Percentiles rank a stretch among this genome's conserved stretches.
Evolutionary conservation across 2,113 vertebrate species (phyloP).

Genomic region (Rhombomys opimus): DNA sequence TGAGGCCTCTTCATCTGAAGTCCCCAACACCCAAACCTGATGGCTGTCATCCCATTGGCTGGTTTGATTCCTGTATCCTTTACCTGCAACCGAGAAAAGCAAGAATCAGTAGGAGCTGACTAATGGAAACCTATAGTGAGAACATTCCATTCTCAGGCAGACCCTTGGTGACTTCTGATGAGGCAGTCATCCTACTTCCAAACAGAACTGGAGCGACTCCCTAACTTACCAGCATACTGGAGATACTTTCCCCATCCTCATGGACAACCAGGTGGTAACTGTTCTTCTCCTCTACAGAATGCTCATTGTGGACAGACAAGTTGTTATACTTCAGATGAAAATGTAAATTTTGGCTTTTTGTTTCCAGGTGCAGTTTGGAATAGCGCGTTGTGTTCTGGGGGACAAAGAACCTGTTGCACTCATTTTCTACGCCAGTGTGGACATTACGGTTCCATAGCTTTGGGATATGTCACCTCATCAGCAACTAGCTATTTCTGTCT

Average conservation of each 20-base stretch:
- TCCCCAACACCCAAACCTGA: constrained; percentile 87
- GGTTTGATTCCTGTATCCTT: constrained; percentile 89
- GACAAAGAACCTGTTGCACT: constrained; percentile 48
- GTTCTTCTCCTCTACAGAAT: constrained; percentile 83
- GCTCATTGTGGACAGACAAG: constrained; percentile 67
- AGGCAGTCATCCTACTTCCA: not conserved
- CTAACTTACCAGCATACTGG: constrained; percentile 90
- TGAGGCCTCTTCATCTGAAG: not conserved
- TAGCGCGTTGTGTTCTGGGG: constrained; percentile 91
- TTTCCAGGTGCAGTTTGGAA: constrained; percentile 85
- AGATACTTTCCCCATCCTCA: constrained; percentile 73
- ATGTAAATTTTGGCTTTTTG: constrained; percentile 74
- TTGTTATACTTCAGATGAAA: constrained; percentile 83
- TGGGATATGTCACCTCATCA: not conserved
- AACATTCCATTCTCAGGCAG: constrained; percentile 4
- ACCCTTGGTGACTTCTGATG: not conserved
- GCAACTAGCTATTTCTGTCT: constrained; percentile 1
- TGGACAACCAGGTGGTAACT: constrained; percentile 91
- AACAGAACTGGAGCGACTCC: constrained; percentile 9
- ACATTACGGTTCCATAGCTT: not conserved
- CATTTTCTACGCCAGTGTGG: not conserved
- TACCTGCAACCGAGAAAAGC: constrained; percentile 85
- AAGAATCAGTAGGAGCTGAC: constrained; percentile 56
- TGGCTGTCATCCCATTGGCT: constrained; percentile 87
- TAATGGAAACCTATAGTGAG: not conserved